A percentile compares a stretch with the other conserved stretches of the same genome.
phyloP scores from a whole-genome alignment of 2,113 vertebrate genomes.

The Ceyx melanurus region DNA sequence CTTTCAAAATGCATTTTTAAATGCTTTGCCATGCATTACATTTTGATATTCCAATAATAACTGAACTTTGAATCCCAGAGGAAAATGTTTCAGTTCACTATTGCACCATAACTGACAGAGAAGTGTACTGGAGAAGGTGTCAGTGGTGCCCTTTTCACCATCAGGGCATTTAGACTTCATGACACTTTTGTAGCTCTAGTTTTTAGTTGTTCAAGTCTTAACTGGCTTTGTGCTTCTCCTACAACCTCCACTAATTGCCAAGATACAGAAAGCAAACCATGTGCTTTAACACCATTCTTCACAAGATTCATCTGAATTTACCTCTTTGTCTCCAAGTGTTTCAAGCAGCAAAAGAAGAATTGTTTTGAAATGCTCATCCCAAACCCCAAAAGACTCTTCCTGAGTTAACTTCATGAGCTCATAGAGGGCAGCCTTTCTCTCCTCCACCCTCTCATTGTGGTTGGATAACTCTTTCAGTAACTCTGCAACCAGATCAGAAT shows the following conservation, averaged over 20 bases:
- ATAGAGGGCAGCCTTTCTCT: slow-evolving; percentile 89
- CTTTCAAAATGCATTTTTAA: background rate
- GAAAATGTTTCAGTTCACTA: background rate
- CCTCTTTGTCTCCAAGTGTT: slow-evolving; percentile 95
- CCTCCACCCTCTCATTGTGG: slow-evolving; percentile 93
- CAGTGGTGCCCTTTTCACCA: background rate
- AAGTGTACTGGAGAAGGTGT: background rate
- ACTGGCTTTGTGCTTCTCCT: background rate
- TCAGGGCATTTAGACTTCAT: background rate
- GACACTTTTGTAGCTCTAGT: background rate
- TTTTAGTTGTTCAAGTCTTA: background rate
- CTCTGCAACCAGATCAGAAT: slow-evolving; percentile 92
- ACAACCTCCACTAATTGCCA: background rate
- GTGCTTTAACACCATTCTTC: background rate
- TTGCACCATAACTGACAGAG: fast-evolving
- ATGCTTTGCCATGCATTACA: background rate
- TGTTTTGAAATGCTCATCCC: slow-evolving; percentile 98
- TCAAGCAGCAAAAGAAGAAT: slow-evolving; percentile 92
- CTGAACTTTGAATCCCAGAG: background rate
- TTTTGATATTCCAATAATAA: background rate
- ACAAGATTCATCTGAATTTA: slow-evolving; percentile 46
- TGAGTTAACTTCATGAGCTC: slow-evolving; percentile 92
- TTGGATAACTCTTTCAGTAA: slow-evolving; percentile 93
- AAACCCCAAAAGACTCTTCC: slow-evolving; percentile 90
- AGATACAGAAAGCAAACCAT: background rate